phyloP scores from a whole-genome alignment of 2,113 vertebrate species.

The Psilopsiagon aymara region DNA sequence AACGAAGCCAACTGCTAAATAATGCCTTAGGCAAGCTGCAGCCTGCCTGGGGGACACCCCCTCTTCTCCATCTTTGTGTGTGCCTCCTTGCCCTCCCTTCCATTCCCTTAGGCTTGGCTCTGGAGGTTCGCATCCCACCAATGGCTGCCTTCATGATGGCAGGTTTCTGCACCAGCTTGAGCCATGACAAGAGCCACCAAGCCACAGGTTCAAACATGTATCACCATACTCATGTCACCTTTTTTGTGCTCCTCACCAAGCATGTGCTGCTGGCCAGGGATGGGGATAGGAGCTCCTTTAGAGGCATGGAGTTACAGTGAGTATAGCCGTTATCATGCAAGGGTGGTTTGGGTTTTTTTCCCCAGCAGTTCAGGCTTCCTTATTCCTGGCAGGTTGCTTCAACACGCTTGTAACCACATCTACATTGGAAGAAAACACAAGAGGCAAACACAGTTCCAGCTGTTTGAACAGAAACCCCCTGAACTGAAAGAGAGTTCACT shows the following conservation, averaged over 20 bases:
- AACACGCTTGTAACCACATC: background rate
- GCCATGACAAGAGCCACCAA: fast-evolving
- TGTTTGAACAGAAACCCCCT: background rate
- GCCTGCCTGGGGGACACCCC: background rate
- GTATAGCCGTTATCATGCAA: background rate
- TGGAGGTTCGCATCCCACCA: fast-evolving
- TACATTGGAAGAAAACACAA: background rate
- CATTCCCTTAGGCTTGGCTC: background rate
- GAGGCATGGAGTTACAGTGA: background rate
- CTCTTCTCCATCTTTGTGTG: background rate
- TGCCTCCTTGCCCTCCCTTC: background rate
- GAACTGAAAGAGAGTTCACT: background rate
- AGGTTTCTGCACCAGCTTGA: background rate
- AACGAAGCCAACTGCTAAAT: fast-evolving
- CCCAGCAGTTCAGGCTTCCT: background rate
- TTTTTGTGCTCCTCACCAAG: background rate
- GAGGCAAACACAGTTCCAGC: background rate
- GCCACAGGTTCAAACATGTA: fast-evolving
- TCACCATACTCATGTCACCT: background rate
- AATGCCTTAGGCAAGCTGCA: background rate
- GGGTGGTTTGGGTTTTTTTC: background rate
- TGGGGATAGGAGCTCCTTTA: background rate
- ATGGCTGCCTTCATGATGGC: background rate
- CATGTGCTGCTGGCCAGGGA: background rate
- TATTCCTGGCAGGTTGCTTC: background rate